Percentiles rank a stretch among this genome's conserved stretches.
phyloP scores from a whole-genome alignment of 1,140 invertebrate genomes.

The Macrotrachela quadricornifera region DNA sequence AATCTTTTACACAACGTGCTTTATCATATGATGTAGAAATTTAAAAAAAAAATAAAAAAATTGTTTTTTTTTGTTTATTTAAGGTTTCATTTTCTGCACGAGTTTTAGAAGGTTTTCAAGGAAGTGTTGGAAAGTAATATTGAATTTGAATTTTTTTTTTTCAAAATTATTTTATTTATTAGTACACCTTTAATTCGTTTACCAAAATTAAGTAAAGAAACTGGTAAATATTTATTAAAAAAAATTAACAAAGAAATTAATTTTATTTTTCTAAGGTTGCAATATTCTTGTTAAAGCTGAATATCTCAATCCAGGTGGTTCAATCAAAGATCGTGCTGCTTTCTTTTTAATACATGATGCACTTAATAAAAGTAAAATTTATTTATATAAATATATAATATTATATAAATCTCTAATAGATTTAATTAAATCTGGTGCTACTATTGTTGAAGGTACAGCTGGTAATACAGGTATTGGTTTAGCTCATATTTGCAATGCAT shows the following conservation, averaged over 20 bases:
- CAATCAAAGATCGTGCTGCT: conserved; percentile 29
- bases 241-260: no score
- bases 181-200: conserved; percentile 27
- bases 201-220: conserved; percentile 26
- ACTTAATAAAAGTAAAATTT: not conserved
- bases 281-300: conserved; percentile 29
- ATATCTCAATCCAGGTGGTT: conserved; percentile 29
- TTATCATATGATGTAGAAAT: no score
- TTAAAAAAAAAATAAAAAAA: no score
- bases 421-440: conserved; percentile 20
- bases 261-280: conserved; percentile 14
- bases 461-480: conserved; percentile 33
- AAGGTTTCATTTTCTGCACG: no score
- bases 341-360: conserved; percentile 27
- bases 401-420: conserved; percentile 10
- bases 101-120: no score
- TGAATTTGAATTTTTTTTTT: no score
- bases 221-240: no score
- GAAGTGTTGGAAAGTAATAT: no score
- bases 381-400: no score
- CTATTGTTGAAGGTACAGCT: conserved; percentile 31
- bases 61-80: no score
- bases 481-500: conserved; percentile 26
- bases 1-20: no score
- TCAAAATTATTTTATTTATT: not conserved